Base-by-base conservation (phyloP, 2,113 vertebrate species). In the Pogona vitticeps region DNA sequence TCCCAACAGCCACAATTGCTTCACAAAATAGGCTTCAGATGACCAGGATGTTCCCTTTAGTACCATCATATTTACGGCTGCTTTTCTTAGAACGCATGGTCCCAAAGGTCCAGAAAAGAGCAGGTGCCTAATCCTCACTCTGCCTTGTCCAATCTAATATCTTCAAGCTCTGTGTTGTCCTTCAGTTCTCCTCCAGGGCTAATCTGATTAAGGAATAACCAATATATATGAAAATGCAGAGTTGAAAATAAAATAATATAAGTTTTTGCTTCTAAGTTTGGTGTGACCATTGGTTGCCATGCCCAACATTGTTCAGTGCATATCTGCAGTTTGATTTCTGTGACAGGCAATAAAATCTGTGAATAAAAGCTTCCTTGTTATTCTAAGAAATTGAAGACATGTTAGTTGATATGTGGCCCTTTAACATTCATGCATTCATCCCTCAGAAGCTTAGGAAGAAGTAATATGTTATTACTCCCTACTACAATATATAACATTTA, bases 91-190 rank as follows among this genome's bases (percentile, higher is more conserved):
- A 23, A 40, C 65, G 58, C 23, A 76, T 38, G n/a, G 20, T 65
- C 65, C 15, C 6, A 82, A 38, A 68, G 42, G 6, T 6, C 26
- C n/a, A 28, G 28, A 36, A 23, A 76, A 31, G 26, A 80, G 40
- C 61, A 68, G 76, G 56, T 76, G 72, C n/a, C 3, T 56, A 86
- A 9, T 63, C 91, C 9, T 58, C 75, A 90, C 21, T 12, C 75
- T 31, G 75, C 26, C 42, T 76, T 65, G 21, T 23, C 12, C 26
- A 67, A 5, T 23, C 28, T 6, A 52, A 10, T 52, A 10, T 52
- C 46, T 10, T 52, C 46, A 52, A 52, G 46, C 46, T 52, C 46
- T 6, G 46, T 10, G 61, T 65, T 65, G 61, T 6, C 61, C 61
- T 21, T 23, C 12, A 65, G 17, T 65, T 21, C 61, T 52, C 61